These are phyloP conservation scores for Bufotes viridis DNA, from an alignment of 2,797 vertebrate genomes.

Conservation along the genomic window DNA sequence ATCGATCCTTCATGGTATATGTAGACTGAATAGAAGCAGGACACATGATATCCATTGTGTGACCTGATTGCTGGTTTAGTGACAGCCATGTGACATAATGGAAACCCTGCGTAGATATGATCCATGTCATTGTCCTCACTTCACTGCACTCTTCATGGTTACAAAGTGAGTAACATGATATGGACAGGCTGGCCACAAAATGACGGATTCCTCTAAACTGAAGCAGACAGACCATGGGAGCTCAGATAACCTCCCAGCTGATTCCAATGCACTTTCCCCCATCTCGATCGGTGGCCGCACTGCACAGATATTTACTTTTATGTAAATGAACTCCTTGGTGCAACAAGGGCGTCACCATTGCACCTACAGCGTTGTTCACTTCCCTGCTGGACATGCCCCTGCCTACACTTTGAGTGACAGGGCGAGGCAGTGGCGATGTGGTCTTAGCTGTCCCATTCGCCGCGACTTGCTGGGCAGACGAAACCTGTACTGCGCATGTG, in stretches of 20 bases:
- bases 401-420: no score
- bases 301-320: no score
- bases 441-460: no score
- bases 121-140: background rate
- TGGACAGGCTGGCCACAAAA: background rate
- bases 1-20: conserved; percentile 34
- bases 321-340: no score
- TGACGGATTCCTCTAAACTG: background rate
- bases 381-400: no score
- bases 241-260: no score
- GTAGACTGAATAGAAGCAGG: conserved; percentile 1
- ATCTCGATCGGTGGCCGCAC: no score
- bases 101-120: background rate
- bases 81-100: background rate
- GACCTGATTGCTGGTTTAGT: background rate
- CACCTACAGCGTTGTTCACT: no score
- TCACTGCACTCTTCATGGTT: background rate
- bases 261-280: background rate
- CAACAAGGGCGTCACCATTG: no score
- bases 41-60: conserved; percentile 22
- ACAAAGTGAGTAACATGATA: background rate
- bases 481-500: no score
- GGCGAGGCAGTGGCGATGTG: no score
- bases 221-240: background rate
- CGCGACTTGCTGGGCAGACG: no score